phyloP scores from a whole-genome alignment of 2,797 vertebrate species.

The Triplophysa bombifrons region DNA sequence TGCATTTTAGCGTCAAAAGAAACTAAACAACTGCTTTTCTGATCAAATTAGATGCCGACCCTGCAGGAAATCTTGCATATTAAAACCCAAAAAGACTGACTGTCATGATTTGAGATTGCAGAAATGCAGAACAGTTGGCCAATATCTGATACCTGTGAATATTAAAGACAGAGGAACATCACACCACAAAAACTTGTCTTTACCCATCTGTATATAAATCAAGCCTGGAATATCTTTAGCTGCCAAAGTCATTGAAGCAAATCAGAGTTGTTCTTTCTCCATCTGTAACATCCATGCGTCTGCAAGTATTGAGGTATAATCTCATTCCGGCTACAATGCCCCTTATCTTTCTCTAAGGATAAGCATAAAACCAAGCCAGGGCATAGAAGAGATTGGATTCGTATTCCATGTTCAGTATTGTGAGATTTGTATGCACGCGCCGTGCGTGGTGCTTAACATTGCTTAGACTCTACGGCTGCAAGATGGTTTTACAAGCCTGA shows the following conservation, averaged over 20 bases:
- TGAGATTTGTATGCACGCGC: conserved; percentile 45
- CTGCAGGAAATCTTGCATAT: conserved; percentile 54
- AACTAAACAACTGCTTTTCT: conserved; percentile 57
- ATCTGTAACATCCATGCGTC: conserved; percentile 61
- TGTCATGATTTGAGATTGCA: conserved; percentile 47
- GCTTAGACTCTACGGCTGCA: conserved; percentile 49
- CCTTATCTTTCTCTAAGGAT: conserved; percentile 22
- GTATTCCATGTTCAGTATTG: conserved; percentile 41
- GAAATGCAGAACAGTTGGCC: conserved; percentile 30
- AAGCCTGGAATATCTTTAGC: conserved; percentile 53
- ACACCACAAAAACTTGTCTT: conserved; percentile 21
- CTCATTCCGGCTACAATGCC: conserved; percentile 31
- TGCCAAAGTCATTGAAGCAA: conserved; percentile 57
- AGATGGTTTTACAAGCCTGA: conserved; percentile 56
- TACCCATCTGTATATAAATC: conserved; percentile 57
- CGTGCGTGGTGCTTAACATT: conserved; percentile 58
- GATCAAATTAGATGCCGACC: conserved; percentile 60
- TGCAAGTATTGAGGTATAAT: conserved; percentile 61
- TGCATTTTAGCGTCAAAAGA: conserved; percentile 55
- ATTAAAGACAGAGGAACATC: conserved; percentile 36
- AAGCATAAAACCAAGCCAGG: conserved; percentile 21
- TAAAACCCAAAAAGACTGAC: conserved; percentile 62
- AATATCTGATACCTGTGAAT: conserved; percentile 9
- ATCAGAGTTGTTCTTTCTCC: conserved; percentile 59
- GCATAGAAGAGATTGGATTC: conserved; percentile 41